Evolutionary conservation across 2,113 vertebrate species (phyloP).

Genomic region (Pycnonotus jocosus): DNA sequence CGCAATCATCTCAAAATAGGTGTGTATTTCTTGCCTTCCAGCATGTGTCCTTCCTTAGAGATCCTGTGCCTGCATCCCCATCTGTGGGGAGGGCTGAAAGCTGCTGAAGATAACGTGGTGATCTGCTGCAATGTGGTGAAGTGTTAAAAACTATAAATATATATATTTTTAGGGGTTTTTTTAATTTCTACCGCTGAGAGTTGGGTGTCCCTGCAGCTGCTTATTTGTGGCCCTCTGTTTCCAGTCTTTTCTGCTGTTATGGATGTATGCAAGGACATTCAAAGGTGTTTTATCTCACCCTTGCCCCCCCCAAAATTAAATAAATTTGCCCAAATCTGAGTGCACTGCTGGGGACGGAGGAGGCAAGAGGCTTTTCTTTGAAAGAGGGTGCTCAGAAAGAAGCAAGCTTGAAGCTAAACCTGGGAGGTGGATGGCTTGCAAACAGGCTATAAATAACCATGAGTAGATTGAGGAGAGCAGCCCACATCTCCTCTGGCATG

Average conservation of each 20-base stretch:
- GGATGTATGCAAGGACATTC: background rate
- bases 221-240: background rate
- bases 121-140: background rate
- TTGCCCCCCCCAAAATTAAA: background rate
- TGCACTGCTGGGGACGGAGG: background rate
- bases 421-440: conserved; percentile 39
- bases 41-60: background rate
- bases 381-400: background rate
- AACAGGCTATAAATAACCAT: conserved; percentile 32
- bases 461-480: conserved; percentile 53
- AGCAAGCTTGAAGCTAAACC: conserved; percentile 15
- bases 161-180: background rate
- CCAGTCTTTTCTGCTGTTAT: background rate
- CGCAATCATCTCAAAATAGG: background rate
- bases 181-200: fast-evolving
- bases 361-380: background rate
- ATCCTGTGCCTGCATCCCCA: background rate
- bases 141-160: background rate
- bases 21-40: background rate
- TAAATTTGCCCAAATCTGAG: background rate
- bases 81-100: background rate
- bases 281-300: background rate
- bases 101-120: background rate
- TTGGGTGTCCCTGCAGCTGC: background rate
- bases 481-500: conserved; percentile 55